Conservation (phyloP, 2,888 invertebrate genomes). For the Chloroclysta siterata region DNA sequence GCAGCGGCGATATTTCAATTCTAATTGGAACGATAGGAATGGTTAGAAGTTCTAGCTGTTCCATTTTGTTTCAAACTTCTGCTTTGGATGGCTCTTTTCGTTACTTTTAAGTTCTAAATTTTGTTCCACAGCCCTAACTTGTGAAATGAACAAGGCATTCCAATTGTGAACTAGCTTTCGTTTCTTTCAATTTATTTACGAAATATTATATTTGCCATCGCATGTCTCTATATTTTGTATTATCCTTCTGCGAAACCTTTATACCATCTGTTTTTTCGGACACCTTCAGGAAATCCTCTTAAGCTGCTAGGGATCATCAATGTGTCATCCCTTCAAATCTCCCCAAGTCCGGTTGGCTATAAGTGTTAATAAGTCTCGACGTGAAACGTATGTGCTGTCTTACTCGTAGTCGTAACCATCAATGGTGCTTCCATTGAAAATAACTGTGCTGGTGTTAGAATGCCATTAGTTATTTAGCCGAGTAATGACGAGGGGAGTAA, state of each 20-base stretch:
- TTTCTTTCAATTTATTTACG: constrained; percentile 14
- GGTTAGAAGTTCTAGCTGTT: constrained; percentile 41
- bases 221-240: not conserved
- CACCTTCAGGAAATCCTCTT: constrained; percentile 16
- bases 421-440: constrained; percentile 35
- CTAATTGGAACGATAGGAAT: constrained; percentile 44
- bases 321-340: constrained; percentile 31
- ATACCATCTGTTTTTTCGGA: constrained; percentile 8
- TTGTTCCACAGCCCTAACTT: constrained; percentile 28
- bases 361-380: constrained; percentile 51
- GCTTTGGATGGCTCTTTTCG: constrained; percentile 36
- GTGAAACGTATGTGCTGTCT: constrained; percentile 36
- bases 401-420: constrained; percentile 29
- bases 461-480: constrained; percentile 76
- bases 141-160: constrained; percentile 25
- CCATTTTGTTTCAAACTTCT: constrained; percentile 43
- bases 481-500: constrained; percentile 79
- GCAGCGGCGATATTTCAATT: constrained; percentile 39
- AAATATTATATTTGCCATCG: constrained; percentile 4
- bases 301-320: constrained; percentile 27
- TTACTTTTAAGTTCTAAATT: constrained; percentile 33
- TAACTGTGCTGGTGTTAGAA: constrained; percentile 63
- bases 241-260: not conserved
- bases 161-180: constrained; percentile 14
- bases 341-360: constrained; percentile 30